Evolutionary conservation across 2,113 vertebrate species (phyloP), one percentile per base, ranked within the genome.

Genomic region (Myrmecophaga tridactyla): DNA sequence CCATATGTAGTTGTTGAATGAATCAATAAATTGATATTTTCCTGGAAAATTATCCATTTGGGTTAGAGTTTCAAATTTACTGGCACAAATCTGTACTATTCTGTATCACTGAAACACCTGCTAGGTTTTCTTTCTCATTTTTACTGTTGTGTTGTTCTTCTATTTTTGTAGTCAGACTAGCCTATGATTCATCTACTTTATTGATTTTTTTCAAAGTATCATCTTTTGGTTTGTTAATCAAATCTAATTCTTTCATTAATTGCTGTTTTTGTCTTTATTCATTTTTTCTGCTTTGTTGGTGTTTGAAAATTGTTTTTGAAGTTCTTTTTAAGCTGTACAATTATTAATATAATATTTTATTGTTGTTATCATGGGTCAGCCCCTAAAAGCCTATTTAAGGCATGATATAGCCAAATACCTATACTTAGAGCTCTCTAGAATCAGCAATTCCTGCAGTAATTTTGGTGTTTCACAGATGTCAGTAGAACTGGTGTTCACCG

Each of bases 251-350:
- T 39, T 78, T 77, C 53, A 36, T 60, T 83, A 43, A 27, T 76
- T 76, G n/a, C 39, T 69, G 21, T 46, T 92, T 70, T 92, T 76
- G 21, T 39, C 63, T n/a, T 90, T 51, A 48, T 46, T 89, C n/a
- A 70, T 82, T 87, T 17, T 76, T 80, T 67, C 63, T 91, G 46
- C 34, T 89, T 0, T 88, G 25, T 90, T 82, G 36, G 15, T 53
- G n/a, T 86, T 95, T 77, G 62, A 80, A 77, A 76, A 56, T 56
- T 75, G 41, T 81, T 92, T 92, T 75, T n/a, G 60, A 85, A 67
- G 23, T 51, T 60, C 9, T 80, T 89, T 88, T 73, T 48, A 43
- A 65, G 58, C 21, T 27, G 4, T 51, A 21, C 63, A 73, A 13
- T 72, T 88, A 23, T 51, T 67, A 53, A 48, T 25, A 31, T 27